These are phyloP conservation scores for Neosilurus mollespiculum DNA, from an alignment of 2,797 vertebrate genomes.

Conservation along the genomic window DNA sequence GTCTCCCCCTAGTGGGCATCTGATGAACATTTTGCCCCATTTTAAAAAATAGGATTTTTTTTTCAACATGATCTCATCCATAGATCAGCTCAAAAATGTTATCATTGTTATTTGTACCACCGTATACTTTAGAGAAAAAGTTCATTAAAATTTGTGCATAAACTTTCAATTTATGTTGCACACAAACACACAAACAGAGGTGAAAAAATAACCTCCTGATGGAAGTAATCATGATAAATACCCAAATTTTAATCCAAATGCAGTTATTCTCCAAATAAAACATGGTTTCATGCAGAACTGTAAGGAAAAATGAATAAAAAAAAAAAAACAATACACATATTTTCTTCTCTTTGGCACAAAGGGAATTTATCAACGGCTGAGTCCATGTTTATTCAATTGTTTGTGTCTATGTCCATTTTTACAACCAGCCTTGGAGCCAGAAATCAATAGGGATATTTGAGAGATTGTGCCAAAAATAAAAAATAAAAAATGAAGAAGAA, in stretches of 20 bases:
- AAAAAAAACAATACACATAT: no score
- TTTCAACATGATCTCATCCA: no score
- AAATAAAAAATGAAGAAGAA: slow-evolving; percentile 2
- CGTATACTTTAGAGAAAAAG: no score
- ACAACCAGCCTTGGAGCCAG: slow-evolving; percentile 40
- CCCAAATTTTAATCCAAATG: background rate
- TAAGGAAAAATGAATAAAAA: background rate
- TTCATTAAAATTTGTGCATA: slow-evolving; percentile 32
- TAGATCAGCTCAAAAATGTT: no score
- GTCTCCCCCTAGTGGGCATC: no score
- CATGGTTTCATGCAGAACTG: background rate
- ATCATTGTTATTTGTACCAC: no score
- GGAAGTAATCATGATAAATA: background rate
- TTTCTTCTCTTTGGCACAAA: slow-evolving; percentile 18
- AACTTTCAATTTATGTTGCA: no score
- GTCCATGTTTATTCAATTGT: slow-evolving; percentile 54
- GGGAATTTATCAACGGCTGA: slow-evolving; percentile 47
- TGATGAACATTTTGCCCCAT: no score
- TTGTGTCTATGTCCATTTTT: slow-evolving; percentile 52
- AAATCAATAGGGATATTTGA: slow-evolving; percentile 51
- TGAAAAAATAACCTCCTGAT: no score
- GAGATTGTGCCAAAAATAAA: slow-evolving; percentile 16
- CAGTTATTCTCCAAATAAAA: background rate
- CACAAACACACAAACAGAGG: no score
- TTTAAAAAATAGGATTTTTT: no score